A percentile compares a stretch with the other conserved stretches of the same genome.
Conservation (phyloP, 2,113 vertebrate genomes). For the Oxyruncus cristatus region DNA sequence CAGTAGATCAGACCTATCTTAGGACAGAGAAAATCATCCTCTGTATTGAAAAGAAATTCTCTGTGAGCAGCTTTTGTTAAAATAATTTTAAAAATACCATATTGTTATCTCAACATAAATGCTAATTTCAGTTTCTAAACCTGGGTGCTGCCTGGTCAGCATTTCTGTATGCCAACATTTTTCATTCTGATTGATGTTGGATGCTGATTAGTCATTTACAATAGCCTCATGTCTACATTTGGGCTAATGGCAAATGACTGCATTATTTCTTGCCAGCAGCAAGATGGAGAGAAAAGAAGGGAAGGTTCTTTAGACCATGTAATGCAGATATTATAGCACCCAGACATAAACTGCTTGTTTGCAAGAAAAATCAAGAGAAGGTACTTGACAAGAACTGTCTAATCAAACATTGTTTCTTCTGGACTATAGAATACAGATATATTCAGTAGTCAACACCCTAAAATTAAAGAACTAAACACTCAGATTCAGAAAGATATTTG, state of each 20-base stretch:
- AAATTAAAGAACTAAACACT: background rate
- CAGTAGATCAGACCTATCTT: background rate
- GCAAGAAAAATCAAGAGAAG: background rate
- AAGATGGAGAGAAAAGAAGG: background rate
- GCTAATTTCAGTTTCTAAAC: background rate
- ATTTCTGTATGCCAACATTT: background rate
- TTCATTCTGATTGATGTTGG: background rate
- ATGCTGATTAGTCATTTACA: constrained; percentile 10
- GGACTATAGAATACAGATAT: background rate
- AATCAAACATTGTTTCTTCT: background rate
- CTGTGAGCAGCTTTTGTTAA: background rate
- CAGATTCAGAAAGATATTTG: background rate
- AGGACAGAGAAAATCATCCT: background rate
- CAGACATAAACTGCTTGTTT: background rate
- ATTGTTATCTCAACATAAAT: background rate
- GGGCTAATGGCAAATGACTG: background rate
- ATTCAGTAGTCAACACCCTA: background rate
- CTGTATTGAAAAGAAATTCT: background rate
- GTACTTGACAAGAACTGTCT: background rate
- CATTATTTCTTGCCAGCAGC: background rate
- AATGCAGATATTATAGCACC: background rate
- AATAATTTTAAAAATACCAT: background rate
- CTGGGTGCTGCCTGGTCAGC: background rate
- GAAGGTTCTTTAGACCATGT: background rate
- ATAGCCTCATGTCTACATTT: background rate